Base-by-base conservation (phyloP, 1,140 invertebrate genomes). In the Drosophila navojoa region DNA sequence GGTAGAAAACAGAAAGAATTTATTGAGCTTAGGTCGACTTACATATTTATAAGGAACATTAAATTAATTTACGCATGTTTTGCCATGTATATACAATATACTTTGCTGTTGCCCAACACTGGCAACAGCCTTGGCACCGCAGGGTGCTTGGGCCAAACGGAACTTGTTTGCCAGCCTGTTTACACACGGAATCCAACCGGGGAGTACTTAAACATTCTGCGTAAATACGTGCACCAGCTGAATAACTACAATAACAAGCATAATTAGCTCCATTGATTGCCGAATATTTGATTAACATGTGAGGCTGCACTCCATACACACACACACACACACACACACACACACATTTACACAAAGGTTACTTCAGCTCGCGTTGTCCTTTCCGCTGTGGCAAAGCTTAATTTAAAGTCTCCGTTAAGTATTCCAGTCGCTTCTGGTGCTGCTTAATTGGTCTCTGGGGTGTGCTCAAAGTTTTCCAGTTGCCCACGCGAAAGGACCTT, bases 41-140 rank as follows among this genome's bases (percentile, higher is more conserved):
- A 89, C 70, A 89, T 89, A 89, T 89, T 89, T 89, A 89, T 89
- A 89, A 89, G 84, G 80, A 77, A 89, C 84, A 89, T 89, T 84
- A 89, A 89, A 89, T 89, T 89, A 89, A 89, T 84, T 89, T 89
- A 89, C 80, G 84, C 85, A 84, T 89, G 84, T 78, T 89, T 84
- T 79, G 67, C 70, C 71, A 32, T 66, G 67, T 67, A 61, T 47
- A 74, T 47, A 74, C 66, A 62, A 60, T 58, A 55, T 49, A 70
- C 64, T 42, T 55, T 60, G 64, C 49, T 19, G 61, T 54, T 69
- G 45, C 58, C 58, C 45, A 53, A 67, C 19, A 25, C 16, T 49
- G 27, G 25, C 25, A n/a, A 13, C n/a, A 44, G 45, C 42, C 16
- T 42, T 11, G 27, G 3, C 22, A 10, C 52, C 6, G 58, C 11